These are phyloP conservation scores for Tenthredo scrophulariae DNA, from an alignment of 2,888 invertebrate genomes.

Conservation along the genomic window DNA sequence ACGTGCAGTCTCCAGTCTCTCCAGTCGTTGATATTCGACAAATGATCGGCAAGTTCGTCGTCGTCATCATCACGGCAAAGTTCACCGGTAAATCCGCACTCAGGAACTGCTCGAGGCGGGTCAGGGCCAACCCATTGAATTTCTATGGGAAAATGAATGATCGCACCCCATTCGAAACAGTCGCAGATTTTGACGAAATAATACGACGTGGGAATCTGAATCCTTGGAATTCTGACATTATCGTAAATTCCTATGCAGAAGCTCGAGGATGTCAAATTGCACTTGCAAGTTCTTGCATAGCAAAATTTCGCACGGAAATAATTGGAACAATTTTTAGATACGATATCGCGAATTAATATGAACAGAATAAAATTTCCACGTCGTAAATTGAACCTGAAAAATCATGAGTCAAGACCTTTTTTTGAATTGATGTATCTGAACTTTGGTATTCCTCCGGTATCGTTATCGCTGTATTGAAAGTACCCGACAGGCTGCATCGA, in stretches of 20 bases:
- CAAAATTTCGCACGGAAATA: neutral
- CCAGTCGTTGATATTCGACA: conserved; percentile 81
- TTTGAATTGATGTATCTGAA: conserved; percentile 58
- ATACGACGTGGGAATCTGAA: neutral
- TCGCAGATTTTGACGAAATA: neutral
- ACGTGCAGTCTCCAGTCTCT: conserved; percentile 84
- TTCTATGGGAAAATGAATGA: conserved; percentile 60
- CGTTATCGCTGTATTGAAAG: conserved; percentile 83
- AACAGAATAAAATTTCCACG: neutral
- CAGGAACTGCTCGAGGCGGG: conserved; percentile 88
- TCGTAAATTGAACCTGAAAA: neutral
- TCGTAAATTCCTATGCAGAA: neutral
- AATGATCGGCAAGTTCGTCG: conserved; percentile 84
- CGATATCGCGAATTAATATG: neutral
- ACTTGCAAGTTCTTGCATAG: no score
- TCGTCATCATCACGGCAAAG: conserved; percentile 86
- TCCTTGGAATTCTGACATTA: neutral
- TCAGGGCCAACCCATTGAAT: conserved; percentile 90
- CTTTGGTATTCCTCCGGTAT: conserved; percentile 74
- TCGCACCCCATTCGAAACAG: neutral
- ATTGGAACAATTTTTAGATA: neutral
- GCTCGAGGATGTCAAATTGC: no score
- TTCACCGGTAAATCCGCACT: conserved; percentile 90
- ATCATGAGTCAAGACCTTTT: conserved; percentile 53
- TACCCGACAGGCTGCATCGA: conserved; percentile 89